Percentiles rank a stretch among this genome's conserved stretches.
Evolutionary conservation across 2,888 invertebrate genomes (phyloP).

Genomic region (Lucinisca nassula): DNA sequence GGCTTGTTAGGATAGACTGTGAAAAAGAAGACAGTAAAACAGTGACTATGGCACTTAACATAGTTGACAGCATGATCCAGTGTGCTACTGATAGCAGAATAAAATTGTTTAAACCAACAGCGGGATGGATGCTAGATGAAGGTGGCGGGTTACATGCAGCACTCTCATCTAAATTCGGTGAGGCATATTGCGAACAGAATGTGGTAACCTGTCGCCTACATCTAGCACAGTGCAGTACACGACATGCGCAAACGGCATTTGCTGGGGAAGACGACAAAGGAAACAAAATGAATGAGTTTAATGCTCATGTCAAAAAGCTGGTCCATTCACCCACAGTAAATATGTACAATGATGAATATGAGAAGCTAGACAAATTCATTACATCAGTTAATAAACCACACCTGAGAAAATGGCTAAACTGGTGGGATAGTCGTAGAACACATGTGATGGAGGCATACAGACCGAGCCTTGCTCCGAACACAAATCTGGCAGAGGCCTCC

Average conservation of each 20-base stretch:
- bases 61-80: background rate
- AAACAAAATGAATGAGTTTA: too few relatives aligned
- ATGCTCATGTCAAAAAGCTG: too few relatives aligned
- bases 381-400: too few relatives aligned
- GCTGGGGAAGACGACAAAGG: background rate
- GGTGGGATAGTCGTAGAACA: too few relatives aligned
- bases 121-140: conserved; percentile 19
- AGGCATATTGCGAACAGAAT: background rate
- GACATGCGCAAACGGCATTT: conserved; percentile 1
- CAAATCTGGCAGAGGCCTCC: too few relatives aligned
- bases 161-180: background rate
- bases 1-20: conserved; percentile 11
- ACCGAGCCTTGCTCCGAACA: too few relatives aligned
- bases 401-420: too few relatives aligned
- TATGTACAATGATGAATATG: too few relatives aligned
- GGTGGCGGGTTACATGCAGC: conserved; percentile 13
- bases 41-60: background rate
- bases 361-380: too few relatives aligned
- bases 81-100: background rate
- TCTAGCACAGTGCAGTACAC: background rate
- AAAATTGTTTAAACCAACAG: background rate
- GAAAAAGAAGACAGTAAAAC: background rate
- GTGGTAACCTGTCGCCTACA: conserved; percentile 10
- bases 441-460: too few relatives aligned
- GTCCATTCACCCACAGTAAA: too few relatives aligned